These are phyloP conservation scores for Phaonia tiefii DNA, from an alignment of 2,888 invertebrate genomes.

Conservation along the genomic window DNA sequence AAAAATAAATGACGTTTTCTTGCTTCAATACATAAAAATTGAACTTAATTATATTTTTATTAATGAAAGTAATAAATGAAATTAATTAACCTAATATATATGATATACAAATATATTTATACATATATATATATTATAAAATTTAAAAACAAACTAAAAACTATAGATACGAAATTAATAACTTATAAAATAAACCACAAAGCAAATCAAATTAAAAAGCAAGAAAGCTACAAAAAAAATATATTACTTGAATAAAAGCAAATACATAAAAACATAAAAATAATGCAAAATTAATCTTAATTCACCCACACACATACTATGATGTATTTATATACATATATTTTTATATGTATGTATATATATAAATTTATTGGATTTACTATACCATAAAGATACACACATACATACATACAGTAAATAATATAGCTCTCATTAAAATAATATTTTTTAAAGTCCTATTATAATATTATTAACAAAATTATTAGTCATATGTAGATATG, in stretches of 20 bases:
- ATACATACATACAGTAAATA: conserved; percentile 41
- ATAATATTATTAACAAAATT: conserved; percentile 61
- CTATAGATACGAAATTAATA: conserved; percentile 28
- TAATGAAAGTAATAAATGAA: conserved; percentile 19
- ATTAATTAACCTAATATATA: conserved; percentile 41
- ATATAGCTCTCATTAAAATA: conserved; percentile 52
- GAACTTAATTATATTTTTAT: conserved; percentile 17
- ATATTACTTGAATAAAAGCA: conserved; percentile 48
- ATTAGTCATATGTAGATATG: conserved; percentile 66
- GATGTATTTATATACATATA: no score
- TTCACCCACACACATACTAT: no score
- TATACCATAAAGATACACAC: no score
- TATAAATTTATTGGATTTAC: no score
- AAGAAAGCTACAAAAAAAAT: conserved; percentile 63
- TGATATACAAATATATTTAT: conserved; percentile 21
- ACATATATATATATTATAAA: conserved; percentile 17
- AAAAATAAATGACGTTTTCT: conserved; percentile 49
- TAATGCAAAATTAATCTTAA: conserved; percentile 35
- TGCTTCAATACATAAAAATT: conserved; percentile 49
- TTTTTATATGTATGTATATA: no score
- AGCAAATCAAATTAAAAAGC: conserved; percentile 59
- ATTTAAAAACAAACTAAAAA: neutral
- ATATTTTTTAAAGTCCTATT: conserved; percentile 60
- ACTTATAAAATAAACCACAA: conserved; percentile 12
- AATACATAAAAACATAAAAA: conserved; percentile 33